These are phyloP conservation scores for Origma solitaria DNA, from an alignment of 2,113 vertebrate genomes.

Conservation along the genomic window DNA sequence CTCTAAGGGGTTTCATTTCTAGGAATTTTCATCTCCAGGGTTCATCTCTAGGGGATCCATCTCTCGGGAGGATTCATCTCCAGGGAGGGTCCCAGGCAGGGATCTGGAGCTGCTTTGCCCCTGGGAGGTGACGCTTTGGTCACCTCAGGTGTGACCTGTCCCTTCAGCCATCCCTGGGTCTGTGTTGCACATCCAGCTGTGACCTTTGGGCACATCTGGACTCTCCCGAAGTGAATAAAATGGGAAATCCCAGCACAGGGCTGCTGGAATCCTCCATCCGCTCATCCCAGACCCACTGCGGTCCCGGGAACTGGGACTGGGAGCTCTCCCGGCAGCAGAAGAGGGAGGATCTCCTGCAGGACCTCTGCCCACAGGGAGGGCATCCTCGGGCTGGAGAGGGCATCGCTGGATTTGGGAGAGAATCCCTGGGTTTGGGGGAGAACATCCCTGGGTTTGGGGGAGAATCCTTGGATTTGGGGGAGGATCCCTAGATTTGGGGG, in stretches of 20 bases:
- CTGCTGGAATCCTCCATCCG: neutral
- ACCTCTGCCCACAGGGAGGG: too few relatives aligned
- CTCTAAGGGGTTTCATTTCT: too few relatives aligned
- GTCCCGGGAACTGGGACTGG: neutral
- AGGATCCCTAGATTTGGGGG: neutral
- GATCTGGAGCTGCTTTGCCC: rapidly evolving
- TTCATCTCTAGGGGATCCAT: too few relatives aligned
- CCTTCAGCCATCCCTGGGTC: neutral
- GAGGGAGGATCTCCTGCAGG: neutral
- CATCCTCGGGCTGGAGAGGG: too few relatives aligned
- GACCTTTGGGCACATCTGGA: neutral
- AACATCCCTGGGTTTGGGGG: neutral
- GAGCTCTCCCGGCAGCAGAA: neutral
- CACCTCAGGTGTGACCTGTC: neutral
- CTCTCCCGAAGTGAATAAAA: neutral
- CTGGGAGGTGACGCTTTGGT: neutral
- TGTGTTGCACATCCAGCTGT: neutral
- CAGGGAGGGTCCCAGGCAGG: neutral
- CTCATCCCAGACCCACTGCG: neutral
- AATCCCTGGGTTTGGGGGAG: rapidly evolving
- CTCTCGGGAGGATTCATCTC: too few relatives aligned
- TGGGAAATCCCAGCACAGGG: neutral
- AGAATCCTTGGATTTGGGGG: too few relatives aligned
- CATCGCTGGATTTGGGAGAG: rapidly evolving
- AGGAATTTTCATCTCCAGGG: too few relatives aligned